phyloP scores from a whole-genome alignment of 92 coral and sea anemone species.

The Palythoa grandis region DNA sequence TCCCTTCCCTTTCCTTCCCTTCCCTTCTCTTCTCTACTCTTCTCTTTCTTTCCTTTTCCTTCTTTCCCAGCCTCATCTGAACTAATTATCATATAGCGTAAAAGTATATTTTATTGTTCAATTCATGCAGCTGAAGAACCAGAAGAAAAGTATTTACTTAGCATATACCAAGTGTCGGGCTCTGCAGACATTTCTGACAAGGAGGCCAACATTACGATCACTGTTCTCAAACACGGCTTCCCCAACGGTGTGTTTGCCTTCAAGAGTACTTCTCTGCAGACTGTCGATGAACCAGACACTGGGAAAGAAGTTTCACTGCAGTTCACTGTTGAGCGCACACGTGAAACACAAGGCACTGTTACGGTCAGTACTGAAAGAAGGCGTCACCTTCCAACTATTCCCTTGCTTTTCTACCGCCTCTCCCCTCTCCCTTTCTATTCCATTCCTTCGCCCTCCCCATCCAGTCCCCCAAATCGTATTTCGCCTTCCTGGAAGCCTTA shows the following conservation, averaged over 20 bases:
- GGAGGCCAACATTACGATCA: conserved; percentile 81
- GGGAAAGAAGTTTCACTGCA: conserved; percentile 43
- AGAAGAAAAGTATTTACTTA: conserved; percentile 77
- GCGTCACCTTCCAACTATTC: neutral
- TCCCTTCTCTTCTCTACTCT: neutral
- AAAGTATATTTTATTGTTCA: neutral
- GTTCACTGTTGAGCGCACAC: conserved; percentile 71
- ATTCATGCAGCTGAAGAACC: conserved; percentile 68
- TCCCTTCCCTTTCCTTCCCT: neutral
- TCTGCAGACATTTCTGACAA: conserved; percentile 81
- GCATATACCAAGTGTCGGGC: conserved; percentile 74
- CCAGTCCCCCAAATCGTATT: too few species aligned
- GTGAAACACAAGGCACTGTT: conserved; percentile 82
- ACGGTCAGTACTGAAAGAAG: conserved; percentile 60
- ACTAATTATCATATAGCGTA: too few species aligned
- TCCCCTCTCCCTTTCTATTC: neutral
- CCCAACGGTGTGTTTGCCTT: conserved; percentile 94
- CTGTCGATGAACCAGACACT: conserved; percentile 70
- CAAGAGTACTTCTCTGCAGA: conserved; percentile 58
- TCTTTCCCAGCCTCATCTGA: neutral
- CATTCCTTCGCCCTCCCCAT: too few species aligned
- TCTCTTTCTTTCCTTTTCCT: neutral
- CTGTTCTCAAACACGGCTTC: conserved; percentile 81
- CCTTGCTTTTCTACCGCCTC: neutral
- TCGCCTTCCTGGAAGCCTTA: too few species aligned